Evolutionary conservation across 2,888 invertebrate genomes (phyloP).

Genomic region (Synergus gifuensis): DNA sequence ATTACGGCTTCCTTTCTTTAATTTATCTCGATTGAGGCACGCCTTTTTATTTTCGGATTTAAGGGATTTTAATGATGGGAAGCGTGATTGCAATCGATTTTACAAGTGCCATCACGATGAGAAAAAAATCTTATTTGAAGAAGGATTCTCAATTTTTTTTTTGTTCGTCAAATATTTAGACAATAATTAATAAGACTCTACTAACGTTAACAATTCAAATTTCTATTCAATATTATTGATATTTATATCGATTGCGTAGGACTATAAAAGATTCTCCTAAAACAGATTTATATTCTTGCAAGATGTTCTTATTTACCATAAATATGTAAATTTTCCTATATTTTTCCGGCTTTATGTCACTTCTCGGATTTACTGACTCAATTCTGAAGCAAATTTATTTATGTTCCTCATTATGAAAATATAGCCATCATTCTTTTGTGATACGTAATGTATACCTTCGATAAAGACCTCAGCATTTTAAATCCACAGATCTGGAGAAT

Average conservation of each 20-base stretch:
- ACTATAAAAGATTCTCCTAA: background rate
- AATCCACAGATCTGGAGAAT: slow-evolving; percentile 30
- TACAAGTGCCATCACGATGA: background rate
- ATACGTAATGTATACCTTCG: background rate
- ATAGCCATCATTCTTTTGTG: slow-evolving; percentile 25
- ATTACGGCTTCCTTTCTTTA: slow-evolving; percentile 37
- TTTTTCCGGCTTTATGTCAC: slow-evolving; percentile 5
- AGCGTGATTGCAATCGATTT: background rate
- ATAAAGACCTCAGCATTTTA: slow-evolving; percentile 4
- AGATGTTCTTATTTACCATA: background rate
- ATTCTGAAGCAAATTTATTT: background rate
- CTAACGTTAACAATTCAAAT: background rate
- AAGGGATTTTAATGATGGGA: slow-evolving; percentile 16
- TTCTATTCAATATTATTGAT: background rate
- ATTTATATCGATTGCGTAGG: background rate
- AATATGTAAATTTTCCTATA: background rate
- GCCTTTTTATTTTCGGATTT: slow-evolving; percentile 11
- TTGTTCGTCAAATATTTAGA: background rate
- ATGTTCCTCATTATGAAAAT: slow-evolving; percentile 23
- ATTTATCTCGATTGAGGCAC: slow-evolving; percentile 22
- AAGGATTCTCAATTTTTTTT: background rate
- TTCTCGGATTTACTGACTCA: slow-evolving; percentile 8
- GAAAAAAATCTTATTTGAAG: slow-evolving; percentile 9
- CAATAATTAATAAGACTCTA: slow-evolving; percentile 15
- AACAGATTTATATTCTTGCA: slow-evolving; percentile 1